Percentiles rank a stretch among this genome's conserved stretches.
phyloP scores from a whole-genome alignment of 2,113 vertebrate genomes.

The Boleophthalmus pectinirostris region DNA sequence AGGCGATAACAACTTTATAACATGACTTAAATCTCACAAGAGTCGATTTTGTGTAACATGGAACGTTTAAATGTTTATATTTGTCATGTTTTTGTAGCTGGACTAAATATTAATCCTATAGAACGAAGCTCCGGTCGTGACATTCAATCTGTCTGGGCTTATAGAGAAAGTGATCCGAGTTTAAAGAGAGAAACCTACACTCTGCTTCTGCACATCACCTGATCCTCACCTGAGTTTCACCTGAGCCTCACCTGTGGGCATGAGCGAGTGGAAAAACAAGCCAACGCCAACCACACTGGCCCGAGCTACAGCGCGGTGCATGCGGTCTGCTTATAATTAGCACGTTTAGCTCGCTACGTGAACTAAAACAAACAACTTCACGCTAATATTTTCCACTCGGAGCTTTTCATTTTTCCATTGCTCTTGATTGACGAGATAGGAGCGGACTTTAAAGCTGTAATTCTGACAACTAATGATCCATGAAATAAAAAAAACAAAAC shows the following conservation, averaged over 20 bases:
- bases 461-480: neutral
- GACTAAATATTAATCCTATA: no score
- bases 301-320: neutral
- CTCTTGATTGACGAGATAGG: neutral
- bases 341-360: slow-evolving; percentile 38
- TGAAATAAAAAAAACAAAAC: neutral
- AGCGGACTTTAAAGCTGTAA: no score
- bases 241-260: neutral
- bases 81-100: no score
- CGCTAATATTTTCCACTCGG: neutral
- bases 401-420: neutral
- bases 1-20: no score
- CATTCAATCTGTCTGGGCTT: neutral
- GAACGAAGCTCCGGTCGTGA: no score
- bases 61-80: no score
- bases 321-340: slow-evolving; percentile 52
- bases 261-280: neutral
- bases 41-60: no score
- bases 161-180: neutral
- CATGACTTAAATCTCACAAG: no score
- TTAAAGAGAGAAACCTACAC: neutral
- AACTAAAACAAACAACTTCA: slow-evolving; percentile 31
- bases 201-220: neutral
- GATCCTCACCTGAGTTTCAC: neutral
- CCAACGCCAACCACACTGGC: neutral